Conservation (phyloP, 2,113 vertebrate species). For the Serinus canaria region DNA sequence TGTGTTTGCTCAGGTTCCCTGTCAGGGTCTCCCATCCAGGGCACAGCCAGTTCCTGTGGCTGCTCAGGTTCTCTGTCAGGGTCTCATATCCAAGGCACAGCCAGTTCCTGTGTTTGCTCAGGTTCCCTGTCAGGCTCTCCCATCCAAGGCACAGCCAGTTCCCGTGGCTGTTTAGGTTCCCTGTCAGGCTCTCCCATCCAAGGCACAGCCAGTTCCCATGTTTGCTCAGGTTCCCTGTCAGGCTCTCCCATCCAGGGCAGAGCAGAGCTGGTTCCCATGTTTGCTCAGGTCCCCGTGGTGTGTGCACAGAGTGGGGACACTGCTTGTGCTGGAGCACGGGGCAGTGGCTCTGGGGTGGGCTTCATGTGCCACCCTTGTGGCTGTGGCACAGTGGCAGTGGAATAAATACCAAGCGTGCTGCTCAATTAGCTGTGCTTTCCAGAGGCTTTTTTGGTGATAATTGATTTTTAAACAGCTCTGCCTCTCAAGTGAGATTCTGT, state of each 20-base stretch:
- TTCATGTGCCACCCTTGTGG: accelerated
- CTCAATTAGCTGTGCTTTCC: background rate
- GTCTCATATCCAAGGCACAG: no score
- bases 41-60: no score
- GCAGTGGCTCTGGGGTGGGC: background rate
- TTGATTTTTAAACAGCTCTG: background rate
- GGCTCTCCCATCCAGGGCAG: no score
- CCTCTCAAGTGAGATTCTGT: background rate
- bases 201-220: no score
- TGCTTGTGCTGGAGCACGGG: accelerated
- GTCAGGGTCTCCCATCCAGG: no score
- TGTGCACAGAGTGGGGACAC: accelerated
- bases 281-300: background rate
- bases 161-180: no score
- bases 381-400: background rate
- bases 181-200: no score
- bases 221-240: no score
- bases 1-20: background rate
- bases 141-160: no score
- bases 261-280: background rate
- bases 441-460: background rate
- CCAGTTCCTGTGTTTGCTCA: no score
- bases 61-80: no score
- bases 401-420: background rate
- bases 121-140: no score